Evolutionary conservation across 2,888 invertebrate species (phyloP).

Genomic region (Camptogramma bilineatum): DNA sequence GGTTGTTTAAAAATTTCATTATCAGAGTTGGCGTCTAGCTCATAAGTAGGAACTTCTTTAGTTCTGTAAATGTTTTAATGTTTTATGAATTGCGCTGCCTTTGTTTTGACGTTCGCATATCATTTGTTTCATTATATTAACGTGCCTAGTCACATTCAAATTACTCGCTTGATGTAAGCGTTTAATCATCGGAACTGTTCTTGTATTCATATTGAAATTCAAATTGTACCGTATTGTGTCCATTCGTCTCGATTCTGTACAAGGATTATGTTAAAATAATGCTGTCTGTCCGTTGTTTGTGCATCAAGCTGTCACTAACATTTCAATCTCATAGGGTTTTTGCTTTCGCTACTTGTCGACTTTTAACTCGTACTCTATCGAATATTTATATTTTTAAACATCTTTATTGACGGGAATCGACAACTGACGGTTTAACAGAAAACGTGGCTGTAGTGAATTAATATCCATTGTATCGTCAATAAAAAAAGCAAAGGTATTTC

Average conservation of each 20-base stretch:
- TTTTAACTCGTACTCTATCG: slow-evolving; percentile 67
- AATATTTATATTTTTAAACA: slow-evolving; percentile 83
- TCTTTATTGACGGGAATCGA: slow-evolving; percentile 81
- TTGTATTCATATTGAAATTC: slow-evolving; percentile 79
- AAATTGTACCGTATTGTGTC: slow-evolving; percentile 77
- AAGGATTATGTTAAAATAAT: slow-evolving; percentile 84
- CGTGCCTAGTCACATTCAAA: slow-evolving; percentile 53
- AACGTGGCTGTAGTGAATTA: slow-evolving; percentile 43
- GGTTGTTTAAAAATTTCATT: background rate
- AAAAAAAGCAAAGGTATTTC: slow-evolving; percentile 24
- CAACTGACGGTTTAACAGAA: slow-evolving; percentile 69
- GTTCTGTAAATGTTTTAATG: background rate
- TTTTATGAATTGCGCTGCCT: background rate
- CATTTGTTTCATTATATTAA: background rate
- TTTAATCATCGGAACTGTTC: slow-evolving; percentile 75
- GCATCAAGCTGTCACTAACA: slow-evolving; percentile 83
- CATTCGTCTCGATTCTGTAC: slow-evolving; percentile 77
- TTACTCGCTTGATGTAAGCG: slow-evolving; percentile 67
- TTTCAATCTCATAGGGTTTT: slow-evolving; percentile 81
- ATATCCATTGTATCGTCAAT: slow-evolving; percentile 55
- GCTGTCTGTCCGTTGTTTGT: slow-evolving; percentile 80
- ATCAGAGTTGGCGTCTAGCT: background rate
- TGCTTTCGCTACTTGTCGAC: slow-evolving; percentile 71
- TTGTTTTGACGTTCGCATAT: background rate
- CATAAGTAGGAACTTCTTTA: background rate